Conservation (phyloP, 2,888 invertebrate species). For the Dioctria rufipes region DNA sequence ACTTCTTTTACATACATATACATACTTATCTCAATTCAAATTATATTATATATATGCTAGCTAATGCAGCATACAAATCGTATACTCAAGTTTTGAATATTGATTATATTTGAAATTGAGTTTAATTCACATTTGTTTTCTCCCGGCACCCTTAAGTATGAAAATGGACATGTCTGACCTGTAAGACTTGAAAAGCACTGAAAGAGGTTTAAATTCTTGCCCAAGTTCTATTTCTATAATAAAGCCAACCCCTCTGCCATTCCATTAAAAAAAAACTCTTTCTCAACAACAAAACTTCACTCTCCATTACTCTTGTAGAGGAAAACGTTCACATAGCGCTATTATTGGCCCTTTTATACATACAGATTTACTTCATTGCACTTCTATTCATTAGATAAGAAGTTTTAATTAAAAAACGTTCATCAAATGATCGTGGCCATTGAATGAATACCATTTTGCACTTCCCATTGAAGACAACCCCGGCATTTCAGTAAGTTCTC, state of each 20-base stretch:
- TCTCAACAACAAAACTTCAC: background rate
- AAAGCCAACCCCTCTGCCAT: background rate
- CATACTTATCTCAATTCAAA: too few species aligned
- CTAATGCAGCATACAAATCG: too few species aligned
- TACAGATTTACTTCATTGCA: conserved; percentile 29
- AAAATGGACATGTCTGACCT: too few species aligned
- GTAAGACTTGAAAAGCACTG: too few species aligned
- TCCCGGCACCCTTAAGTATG: too few species aligned
- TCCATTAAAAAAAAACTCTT: background rate
- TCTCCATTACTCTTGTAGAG: background rate
- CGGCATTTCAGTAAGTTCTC: background rate
- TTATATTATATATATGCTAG: too few species aligned
- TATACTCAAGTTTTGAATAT: too few species aligned
- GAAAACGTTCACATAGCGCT: background rate
- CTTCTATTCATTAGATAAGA: conserved; percentile 21
- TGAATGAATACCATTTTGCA: background rate
- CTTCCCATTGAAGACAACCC: background rate
- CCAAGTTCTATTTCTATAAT: too few species aligned
- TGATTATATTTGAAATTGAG: too few species aligned
- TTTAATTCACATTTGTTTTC: too few species aligned
- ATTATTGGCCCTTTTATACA: background rate
- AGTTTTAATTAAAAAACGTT: conserved; percentile 35
- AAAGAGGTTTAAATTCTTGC: too few species aligned
- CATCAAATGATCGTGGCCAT: conserved; percentile 2
- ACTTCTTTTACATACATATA: too few species aligned